Conservation (phyloP, 2,888 invertebrate species). For the Bembecia ichneumoniformis region DNA sequence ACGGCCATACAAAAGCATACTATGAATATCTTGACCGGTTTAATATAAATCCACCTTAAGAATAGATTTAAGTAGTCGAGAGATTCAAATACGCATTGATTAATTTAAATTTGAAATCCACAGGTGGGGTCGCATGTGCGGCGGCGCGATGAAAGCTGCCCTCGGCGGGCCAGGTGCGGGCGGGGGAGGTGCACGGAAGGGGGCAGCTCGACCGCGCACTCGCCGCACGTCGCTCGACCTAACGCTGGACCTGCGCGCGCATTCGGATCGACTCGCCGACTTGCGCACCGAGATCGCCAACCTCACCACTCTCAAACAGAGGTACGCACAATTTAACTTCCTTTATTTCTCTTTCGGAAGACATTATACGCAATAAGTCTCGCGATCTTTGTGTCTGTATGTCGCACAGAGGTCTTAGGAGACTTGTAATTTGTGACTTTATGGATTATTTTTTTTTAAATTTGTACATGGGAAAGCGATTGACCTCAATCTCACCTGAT, state of each 20-base stretch:
- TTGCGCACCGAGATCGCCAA: slow-evolving; percentile 87
- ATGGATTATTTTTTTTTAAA: too few species aligned
- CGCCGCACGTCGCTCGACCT: slow-evolving; percentile 92
- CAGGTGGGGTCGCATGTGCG: slow-evolving; percentile 46
- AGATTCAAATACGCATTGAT: too few species aligned
- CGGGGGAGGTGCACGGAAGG: slow-evolving; percentile 12
- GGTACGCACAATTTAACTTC: slow-evolving; percentile 23
- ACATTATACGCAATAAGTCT: too few species aligned
- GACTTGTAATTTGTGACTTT: too few species aligned
- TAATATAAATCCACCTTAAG: too few species aligned
- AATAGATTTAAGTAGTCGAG: too few species aligned
- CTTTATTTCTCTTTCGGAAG: not conserved
- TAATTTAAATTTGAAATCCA: not conserved
- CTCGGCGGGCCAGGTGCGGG: slow-evolving; percentile 10
- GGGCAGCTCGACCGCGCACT: slow-evolving; percentile 56
- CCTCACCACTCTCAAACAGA: slow-evolving; percentile 84
- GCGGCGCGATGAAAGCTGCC: not conserved
- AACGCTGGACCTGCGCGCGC: slow-evolving; percentile 92
- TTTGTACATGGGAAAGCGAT: too few species aligned
- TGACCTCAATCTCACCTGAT: too few species aligned
- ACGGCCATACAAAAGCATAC: too few species aligned
- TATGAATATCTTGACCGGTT: too few species aligned
- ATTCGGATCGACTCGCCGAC: slow-evolving; percentile 86
- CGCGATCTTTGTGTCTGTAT: too few species aligned
- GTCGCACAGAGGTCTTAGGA: too few species aligned